These are phyloP conservation scores for Salarias fasciatus DNA, from an alignment of 2,797 vertebrate species.

Conservation along the genomic window DNA sequence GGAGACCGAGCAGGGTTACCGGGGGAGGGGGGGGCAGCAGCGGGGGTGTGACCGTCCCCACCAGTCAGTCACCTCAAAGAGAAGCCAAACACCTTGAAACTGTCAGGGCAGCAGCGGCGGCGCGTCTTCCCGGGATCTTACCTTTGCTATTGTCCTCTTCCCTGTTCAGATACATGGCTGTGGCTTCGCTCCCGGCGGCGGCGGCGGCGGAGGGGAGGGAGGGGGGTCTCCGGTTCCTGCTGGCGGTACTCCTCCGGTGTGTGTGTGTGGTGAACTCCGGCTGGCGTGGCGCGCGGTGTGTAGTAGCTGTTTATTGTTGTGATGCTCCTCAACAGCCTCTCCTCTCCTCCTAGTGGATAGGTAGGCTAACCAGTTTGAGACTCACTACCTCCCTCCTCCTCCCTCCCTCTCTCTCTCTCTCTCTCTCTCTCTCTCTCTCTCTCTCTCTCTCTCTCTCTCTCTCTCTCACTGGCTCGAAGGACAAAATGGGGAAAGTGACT, in stretches of 20 bases:
- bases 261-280: constrained; percentile 69
- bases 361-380: constrained; percentile 69
- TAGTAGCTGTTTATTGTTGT: constrained; percentile 81
- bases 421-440: constrained; percentile 30
- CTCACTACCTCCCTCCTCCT: constrained; percentile 30
- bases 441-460: constrained; percentile 15
- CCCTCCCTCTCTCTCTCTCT: constrained; percentile 23
- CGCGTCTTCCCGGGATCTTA: constrained; percentile 68
- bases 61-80: constrained; percentile 46
- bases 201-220: too few species aligned
- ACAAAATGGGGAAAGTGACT: constrained; percentile 73
- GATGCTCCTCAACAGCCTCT: constrained; percentile 81
- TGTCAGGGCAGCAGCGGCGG: constrained; percentile 57
- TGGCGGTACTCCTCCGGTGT: constrained; percentile 68
- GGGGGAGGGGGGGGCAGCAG: too few species aligned
- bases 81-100: constrained; percentile 72
- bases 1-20: neutral
- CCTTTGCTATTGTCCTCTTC: constrained; percentile 85
- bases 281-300: constrained; percentile 66
- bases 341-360: constrained; percentile 85
- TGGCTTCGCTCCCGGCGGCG: constrained; percentile 68
- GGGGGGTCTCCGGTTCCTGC: constrained; percentile 17
- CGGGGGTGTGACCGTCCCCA: constrained; percentile 47
- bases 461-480: constrained; percentile 62
- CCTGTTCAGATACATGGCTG: constrained; percentile 88